Percentiles rank a stretch among this genome's conserved stretches.
Evolutionary conservation across 2,888 invertebrate species (phyloP).

Genomic region (Heliconius ismenius): DNA sequence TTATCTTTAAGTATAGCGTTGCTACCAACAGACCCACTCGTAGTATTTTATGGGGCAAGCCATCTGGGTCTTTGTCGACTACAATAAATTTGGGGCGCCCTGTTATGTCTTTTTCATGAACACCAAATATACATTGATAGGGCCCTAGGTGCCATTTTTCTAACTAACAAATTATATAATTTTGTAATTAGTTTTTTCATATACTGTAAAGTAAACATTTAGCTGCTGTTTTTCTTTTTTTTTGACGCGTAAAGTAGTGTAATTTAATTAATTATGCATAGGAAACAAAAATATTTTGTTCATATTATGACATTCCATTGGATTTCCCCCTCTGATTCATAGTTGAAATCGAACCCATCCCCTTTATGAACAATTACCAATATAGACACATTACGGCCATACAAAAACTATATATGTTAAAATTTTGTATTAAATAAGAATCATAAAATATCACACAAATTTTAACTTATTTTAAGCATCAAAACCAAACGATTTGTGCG

Average conservation of each 20-base stretch:
- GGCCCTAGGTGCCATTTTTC: background rate
- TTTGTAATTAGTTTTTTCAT: background rate
- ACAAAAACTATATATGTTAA: too few relatives aligned
- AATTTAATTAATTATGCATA: too few relatives aligned
- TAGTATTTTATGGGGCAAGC: conserved; percentile 79
- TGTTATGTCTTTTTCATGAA: conserved; percentile 80
- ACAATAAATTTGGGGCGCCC: conserved; percentile 78
- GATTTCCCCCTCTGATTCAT: background rate
- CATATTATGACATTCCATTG: background rate
- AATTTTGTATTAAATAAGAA: background rate
- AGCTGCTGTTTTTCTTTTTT: too few relatives aligned
- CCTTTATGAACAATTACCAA: background rate
- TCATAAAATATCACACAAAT: background rate
- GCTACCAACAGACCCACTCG: conserved; percentile 75
- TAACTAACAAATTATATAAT: background rate
- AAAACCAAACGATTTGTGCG: background rate
- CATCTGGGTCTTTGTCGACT: conserved; percentile 76
- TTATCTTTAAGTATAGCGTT: conserved; percentile 78
- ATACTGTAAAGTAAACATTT: background rate
- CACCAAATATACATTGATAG: conserved; percentile 46
- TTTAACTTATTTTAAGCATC: background rate
- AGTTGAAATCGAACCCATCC: background rate
- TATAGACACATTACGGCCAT: background rate
- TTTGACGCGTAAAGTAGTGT: too few relatives aligned
- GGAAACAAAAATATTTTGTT: too few relatives aligned